These are phyloP conservation scores for Gadus macrocephalus DNA, from an alignment of 2,113 vertebrate species.

Conservation along the genomic window DNA sequence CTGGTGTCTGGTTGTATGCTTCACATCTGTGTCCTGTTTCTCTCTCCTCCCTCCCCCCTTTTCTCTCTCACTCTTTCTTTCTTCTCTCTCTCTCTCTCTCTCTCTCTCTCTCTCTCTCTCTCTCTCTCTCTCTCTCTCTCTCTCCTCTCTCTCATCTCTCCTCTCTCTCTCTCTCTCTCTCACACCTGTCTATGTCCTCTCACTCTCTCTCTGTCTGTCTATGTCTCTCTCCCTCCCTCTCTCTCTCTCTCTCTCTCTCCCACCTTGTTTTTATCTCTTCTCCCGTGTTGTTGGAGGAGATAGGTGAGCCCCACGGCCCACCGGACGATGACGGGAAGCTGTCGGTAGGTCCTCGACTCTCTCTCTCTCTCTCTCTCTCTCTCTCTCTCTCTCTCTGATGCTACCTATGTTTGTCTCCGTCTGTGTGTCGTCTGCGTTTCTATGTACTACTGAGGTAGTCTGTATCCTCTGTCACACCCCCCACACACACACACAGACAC, in stretches of 20 bases:
- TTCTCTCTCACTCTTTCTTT: too few species aligned
- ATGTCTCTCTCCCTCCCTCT: background rate
- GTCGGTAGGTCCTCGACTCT: slow-evolving; percentile 72
- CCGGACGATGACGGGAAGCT: slow-evolving; percentile 74
- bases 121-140: slow-evolving; percentile 22
- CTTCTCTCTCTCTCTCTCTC: slow-evolving; percentile 36
- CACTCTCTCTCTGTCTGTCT: too few species aligned
- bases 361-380: slow-evolving; percentile 19
- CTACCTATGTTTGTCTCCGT: background rate
- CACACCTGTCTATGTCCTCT: too few species aligned
- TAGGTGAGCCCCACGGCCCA: slow-evolving; percentile 65
- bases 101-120: slow-evolving; percentile 33
- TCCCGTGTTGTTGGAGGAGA: slow-evolving; percentile 69
- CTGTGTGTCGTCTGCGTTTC: too few species aligned
- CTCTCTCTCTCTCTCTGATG: slow-evolving; percentile 3
- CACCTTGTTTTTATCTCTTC: slow-evolving; percentile 20
- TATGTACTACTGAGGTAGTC: too few species aligned
- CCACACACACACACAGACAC: slow-evolving; percentile 17
- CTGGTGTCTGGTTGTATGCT: slow-evolving; percentile 48
- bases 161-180: slow-evolving; percentile 1
- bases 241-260: slow-evolving; percentile 9
- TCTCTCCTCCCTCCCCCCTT: too few species aligned
- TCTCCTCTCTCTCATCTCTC: too few species aligned
- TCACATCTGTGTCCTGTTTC: slow-evolving; percentile 72
- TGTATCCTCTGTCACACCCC: background rate